Evolutionary conservation across 2,888 invertebrate genomes (phyloP).

Genomic region (Cantharis nigra): DNA sequence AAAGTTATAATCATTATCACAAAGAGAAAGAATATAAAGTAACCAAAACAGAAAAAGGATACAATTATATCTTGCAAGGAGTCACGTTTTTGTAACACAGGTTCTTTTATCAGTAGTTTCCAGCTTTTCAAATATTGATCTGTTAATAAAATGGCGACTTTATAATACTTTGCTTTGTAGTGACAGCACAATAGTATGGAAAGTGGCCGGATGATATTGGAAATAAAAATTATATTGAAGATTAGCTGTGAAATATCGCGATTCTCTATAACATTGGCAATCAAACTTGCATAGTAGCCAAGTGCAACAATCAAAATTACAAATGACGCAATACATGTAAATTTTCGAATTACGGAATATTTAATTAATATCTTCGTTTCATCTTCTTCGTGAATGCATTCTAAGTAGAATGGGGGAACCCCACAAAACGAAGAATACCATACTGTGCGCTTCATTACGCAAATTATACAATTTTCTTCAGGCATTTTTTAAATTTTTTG

Average conservation of each 20-base stretch:
- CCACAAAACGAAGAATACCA: not conserved
- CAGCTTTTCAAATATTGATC: not conserved
- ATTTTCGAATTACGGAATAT: too few species aligned
- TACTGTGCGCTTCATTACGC: not conserved
- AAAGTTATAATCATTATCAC: not conserved
- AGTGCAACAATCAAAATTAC: not conserved
- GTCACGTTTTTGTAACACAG: not conserved
- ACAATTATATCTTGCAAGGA: not conserved
- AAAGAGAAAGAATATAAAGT: not conserved
- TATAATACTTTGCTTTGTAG: not conserved
- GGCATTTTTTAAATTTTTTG: not conserved
- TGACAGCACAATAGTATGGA: too few species aligned
- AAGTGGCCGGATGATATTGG: too few species aligned
- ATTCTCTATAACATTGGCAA: too few species aligned
- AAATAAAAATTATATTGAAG: too few species aligned
- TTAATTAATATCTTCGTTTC: not conserved
- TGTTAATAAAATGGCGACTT: not conserved
- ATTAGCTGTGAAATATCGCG: too few species aligned
- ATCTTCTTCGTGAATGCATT: not conserved
- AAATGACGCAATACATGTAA: not conserved
- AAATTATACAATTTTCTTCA: not conserved
- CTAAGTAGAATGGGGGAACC: not conserved
- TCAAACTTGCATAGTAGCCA: too few species aligned
- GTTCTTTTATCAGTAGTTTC: not conserved
- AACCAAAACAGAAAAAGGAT: not conserved